A percentile compares a stretch with the other conserved stretches of the same genome.
Conservation (phyloP, 2,113 vertebrate genomes). For the Picathartes gymnocephalus region DNA sequence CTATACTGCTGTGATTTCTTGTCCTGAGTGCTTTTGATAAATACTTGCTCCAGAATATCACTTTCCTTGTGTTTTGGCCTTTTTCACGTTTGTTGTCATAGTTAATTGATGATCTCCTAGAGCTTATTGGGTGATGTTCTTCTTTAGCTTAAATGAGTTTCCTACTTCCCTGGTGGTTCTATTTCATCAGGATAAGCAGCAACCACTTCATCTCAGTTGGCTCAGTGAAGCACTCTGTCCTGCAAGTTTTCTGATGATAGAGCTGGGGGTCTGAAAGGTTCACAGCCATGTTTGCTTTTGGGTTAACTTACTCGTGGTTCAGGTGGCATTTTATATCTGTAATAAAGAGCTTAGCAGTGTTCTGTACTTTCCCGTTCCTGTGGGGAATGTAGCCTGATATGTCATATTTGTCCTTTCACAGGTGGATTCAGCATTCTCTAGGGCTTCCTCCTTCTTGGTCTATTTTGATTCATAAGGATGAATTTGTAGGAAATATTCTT, state of each 20-base stretch:
- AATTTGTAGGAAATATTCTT: neutral
- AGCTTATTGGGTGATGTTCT: neutral
- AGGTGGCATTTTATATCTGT: neutral
- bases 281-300: neutral
- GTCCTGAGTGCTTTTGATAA: neutral
- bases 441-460: neutral
- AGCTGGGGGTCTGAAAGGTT: neutral
- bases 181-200: neutral
- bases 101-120: neutral
- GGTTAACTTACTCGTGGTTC: neutral
- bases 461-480: neutral
- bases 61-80: neutral
- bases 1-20: neutral
- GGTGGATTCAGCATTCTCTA: neutral
- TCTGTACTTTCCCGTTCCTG: neutral
- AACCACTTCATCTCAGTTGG: neutral
- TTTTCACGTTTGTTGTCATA: neutral
- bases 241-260: neutral
- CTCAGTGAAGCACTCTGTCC: neutral
- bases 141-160: neutral
- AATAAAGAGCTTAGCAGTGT: neutral
- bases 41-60: neutral
- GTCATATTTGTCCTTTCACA: neutral
- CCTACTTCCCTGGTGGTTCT: neutral
- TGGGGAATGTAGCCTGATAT: neutral